Conservation (phyloP, 2,888 invertebrate species). For the Hipparchia sbordonii region DNA sequence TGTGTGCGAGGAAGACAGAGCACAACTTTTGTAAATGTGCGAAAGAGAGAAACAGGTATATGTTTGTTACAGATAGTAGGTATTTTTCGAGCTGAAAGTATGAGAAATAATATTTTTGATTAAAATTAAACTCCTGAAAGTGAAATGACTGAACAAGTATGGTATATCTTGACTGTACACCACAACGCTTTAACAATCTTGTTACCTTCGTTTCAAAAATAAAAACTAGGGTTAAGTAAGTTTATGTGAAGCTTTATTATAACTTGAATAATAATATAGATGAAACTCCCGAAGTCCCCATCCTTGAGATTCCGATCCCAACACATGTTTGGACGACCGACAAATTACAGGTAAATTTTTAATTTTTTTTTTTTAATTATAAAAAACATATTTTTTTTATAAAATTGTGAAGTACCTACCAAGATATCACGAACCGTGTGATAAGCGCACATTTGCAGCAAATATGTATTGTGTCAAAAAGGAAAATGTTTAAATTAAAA, state of each 20-base stretch:
- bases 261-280: constrained; percentile 41
- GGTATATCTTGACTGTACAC: constrained; percentile 44
- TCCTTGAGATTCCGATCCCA: constrained; percentile 59
- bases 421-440: not conserved
- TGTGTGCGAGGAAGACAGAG: not conserved
- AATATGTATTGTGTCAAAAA: not conserved
- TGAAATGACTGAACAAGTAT: constrained; percentile 42
- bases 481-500: not conserved
- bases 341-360: constrained; percentile 71
- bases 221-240: constrained; percentile 37
- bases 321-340: constrained; percentile 77
- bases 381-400: constrained; percentile 13
- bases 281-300: constrained; percentile 47
- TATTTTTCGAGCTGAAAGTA: not conserved
- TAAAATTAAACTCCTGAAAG: not conserved
- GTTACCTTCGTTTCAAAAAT: constrained; percentile 44
- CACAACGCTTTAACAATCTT: constrained; percentile 44
- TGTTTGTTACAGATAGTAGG: no score
- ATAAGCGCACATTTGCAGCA: constrained; percentile 5
- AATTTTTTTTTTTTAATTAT: constrained; percentile 56
- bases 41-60: not conserved
- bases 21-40: not conserved
- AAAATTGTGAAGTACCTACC: not conserved
- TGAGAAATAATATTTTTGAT: not conserved
- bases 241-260: constrained; percentile 58